Base-by-base conservation (phyloP, 2,797 vertebrate genomes). In the Muscicapa comitata region DNA sequence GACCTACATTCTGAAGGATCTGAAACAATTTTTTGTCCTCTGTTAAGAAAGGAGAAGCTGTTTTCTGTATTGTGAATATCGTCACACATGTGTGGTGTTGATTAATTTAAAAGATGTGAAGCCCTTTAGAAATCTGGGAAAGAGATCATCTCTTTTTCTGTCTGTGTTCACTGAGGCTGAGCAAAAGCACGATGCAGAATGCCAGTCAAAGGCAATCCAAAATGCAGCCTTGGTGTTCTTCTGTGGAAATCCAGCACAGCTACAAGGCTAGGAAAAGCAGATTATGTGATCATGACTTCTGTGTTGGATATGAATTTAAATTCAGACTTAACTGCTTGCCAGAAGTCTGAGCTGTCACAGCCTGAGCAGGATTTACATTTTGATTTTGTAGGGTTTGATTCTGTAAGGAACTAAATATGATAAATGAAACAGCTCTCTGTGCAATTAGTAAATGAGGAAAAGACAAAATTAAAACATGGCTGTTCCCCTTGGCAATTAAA, bases 371-470 rank as follows among this genome's bases (percentile, higher is more conserved):
- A 71, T 86, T 77, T 77, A 67, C 37, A 38, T 74, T 80, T 86
- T 77, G 31, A 2, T 76, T 95, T 77, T 82, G 43, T 68, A 42
- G 88, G 78, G 83, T 63, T 90, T 77, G 70, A 50, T 92, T 92
- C 58, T 63, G n/a, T 68, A 78, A 71, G 58, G 61, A 77, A 40
- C 37, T 82, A 80, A 91, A 61, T 59, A 86, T 38, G 31, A 26
- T 42, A 74, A 84, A 86, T 55, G 45, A 92, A 90, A 75, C 59
- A 63, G 48, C 70, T 92, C 89, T 80, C 65, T 83, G 21, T 90
- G 35, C 79, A 88, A 71, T 90, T 88, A 80, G n/a, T 84, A 94
- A 84, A 77, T 80, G 63, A 94, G 53, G 37, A 86, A 88, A 74
- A 84, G 45, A 51, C 76, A 86, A 67, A 83, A 93, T 67, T 71